Evolutionary conservation across 2,888 invertebrate species (phyloP).

Genomic region (Margaritifera margaritifera): DNA sequence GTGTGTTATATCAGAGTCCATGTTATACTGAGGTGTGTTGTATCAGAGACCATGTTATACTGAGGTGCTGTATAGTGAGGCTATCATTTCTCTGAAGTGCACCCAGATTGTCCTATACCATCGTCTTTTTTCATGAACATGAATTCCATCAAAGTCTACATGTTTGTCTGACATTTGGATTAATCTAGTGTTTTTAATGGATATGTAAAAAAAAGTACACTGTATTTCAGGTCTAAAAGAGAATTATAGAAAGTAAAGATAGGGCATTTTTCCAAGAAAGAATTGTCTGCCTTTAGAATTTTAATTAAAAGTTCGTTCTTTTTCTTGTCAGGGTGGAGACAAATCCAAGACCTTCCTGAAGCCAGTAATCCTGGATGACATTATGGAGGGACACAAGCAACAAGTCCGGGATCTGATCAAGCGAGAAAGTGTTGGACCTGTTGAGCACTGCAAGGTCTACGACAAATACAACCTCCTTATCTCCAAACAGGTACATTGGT

Average conservation of each 20-base stretch:
- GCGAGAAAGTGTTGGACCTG: constrained; percentile 68
- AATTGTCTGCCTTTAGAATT: not conserved
- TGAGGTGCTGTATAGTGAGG: too few species aligned
- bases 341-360: constrained; percentile 72
- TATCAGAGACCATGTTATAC: too few species aligned
- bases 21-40: too few species aligned
- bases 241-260: not conserved
- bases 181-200: not conserved
- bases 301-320: not conserved
- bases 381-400: constrained; percentile 79
- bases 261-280: not conserved
- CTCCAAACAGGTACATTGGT: constrained; percentile 65
- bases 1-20: too few species aligned
- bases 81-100: too few species aligned
- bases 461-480: constrained; percentile 80
- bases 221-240: not conserved
- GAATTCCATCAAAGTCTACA: too few species aligned
- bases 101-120: too few species aligned
- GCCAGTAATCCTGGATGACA: constrained; percentile 84
- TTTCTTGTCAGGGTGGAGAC: constrained; percentile 55
- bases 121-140: too few species aligned
- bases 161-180: too few species aligned
- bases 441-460: constrained; percentile 74
- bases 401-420: constrained; percentile 76
- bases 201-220: not conserved